These are phyloP conservation scores for Pandemis heparana DNA, from an alignment of 2,888 invertebrate species.

Conservation along the genomic window DNA sequence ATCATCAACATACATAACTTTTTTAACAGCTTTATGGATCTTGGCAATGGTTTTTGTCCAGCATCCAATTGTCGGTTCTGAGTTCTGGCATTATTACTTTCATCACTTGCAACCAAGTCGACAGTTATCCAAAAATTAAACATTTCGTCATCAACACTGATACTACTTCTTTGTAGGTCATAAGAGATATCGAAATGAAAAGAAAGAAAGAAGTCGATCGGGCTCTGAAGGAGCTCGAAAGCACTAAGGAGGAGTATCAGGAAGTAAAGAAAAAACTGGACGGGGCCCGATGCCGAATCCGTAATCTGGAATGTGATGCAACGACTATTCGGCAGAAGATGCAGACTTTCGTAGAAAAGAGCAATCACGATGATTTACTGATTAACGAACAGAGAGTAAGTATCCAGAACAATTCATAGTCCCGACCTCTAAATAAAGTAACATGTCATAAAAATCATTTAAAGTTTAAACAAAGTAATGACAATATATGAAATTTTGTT, in stretches of 20 bases:
- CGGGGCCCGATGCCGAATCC: slow-evolving; percentile 88
- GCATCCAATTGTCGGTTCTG: no score
- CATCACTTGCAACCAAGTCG: no score
- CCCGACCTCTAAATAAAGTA: no score
- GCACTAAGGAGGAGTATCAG: slow-evolving; percentile 83
- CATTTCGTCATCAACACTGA: not conserved
- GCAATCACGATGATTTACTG: slow-evolving; percentile 87
- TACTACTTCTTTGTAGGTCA: slow-evolving; percentile 57
- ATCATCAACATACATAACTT: no score
- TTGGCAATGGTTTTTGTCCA: no score
- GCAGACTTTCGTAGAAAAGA: slow-evolving; percentile 86
- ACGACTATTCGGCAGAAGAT: slow-evolving; percentile 85
- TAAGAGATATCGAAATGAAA: slow-evolving; percentile 84
- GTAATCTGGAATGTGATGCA: slow-evolving; percentile 88
- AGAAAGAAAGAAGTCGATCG: slow-evolving; percentile 86
- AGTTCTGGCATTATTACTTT: no score
- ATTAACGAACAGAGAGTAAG: slow-evolving; percentile 87
- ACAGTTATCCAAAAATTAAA: no score
- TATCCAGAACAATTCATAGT: no score
- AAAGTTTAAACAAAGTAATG: no score
- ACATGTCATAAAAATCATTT: no score
- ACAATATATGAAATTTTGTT: not conserved
- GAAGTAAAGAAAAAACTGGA: slow-evolving; percentile 88
- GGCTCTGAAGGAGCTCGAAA: slow-evolving; percentile 85
- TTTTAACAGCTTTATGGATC: no score